Evolutionary conservation across 1,140 invertebrate species (phyloP), one percentile per base, ranked within the genome.

Genomic region (Paramacrobiotus metropolitanus): DNA sequence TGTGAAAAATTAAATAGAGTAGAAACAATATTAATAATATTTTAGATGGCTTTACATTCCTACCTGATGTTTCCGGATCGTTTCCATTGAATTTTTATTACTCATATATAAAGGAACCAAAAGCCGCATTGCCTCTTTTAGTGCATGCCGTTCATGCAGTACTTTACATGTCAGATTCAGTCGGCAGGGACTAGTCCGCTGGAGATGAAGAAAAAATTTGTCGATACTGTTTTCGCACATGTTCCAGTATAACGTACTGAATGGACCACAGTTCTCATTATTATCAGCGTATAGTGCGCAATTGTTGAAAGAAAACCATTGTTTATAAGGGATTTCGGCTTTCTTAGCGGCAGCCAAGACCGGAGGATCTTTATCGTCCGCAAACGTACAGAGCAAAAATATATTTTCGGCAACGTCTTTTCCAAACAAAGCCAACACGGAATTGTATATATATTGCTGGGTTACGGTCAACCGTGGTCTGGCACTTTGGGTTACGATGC

Each of bases 361-460:
- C 15, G 62, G 62, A 15, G 62, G 62, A 4, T 4, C 9, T 31
- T 63, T 30, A n/a, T 40, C 28, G 24, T 68, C 67, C 24, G 64
- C 63, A 64, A 68, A 68, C 44, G 67, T 68, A 31, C 67, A 61
- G 29, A 68, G 30, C 2, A 62, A 55, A 31, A 64, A 64, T 24
- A 68, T 67, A 59, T 68, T 68, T 9, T 63, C 59, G 59, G 62
- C 61, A 29, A 68, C 64, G 29, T 68, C 66, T 34, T 67, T 65
- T 2, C 67, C 67, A 62, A 68, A 68, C 21, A 68, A 40, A 4
- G 66, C 64, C 44, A 68, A 31, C 24, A 68, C 63, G 9, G 63
- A 44, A 30, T 68, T 59, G 44, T 66, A 67, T 9, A 68, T 65
- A 62, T 68, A 68, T 30, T 31, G 62, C 45, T 64, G 62, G 2